Conservation (phyloP, 2,888 invertebrate genomes). For the Heteromurus nitidus region DNA sequence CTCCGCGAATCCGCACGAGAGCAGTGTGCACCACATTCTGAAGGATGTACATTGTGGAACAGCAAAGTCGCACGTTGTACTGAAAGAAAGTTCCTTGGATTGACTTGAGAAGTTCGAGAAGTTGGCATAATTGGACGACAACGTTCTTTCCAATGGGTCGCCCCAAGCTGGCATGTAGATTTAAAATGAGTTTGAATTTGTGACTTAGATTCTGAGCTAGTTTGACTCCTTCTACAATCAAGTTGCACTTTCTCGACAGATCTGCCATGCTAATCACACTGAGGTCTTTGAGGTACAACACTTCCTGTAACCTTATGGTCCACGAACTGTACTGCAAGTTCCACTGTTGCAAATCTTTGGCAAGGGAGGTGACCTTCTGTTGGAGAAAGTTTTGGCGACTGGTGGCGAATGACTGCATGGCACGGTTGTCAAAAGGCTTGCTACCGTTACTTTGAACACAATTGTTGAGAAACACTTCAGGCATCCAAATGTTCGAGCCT, state of each 20-base stretch:
- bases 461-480: slow-evolving; percentile 86
- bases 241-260: slow-evolving; percentile 77
- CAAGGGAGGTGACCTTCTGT: slow-evolving; percentile 78
- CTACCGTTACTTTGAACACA: slow-evolving; percentile 75
- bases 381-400: slow-evolving; percentile 77
- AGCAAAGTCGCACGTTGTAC: slow-evolving; percentile 83
- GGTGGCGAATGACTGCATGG: slow-evolving; percentile 76
- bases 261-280: slow-evolving; percentile 78
- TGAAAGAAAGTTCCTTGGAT: slow-evolving; percentile 83
- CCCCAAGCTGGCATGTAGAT: slow-evolving; percentile 83
- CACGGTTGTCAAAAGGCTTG: slow-evolving; percentile 78
- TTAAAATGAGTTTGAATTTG: slow-evolving; percentile 80
- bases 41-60: slow-evolving; percentile 84
- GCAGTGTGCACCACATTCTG: slow-evolving; percentile 88
- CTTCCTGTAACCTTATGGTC: slow-evolving; percentile 80
- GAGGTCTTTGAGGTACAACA: slow-evolving; percentile 76
- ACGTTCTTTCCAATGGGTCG: slow-evolving; percentile 87
- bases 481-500: slow-evolving; percentile 90
- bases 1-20: slow-evolving; percentile 76
- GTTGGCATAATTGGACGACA: slow-evolving; percentile 85
- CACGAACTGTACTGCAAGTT: slow-evolving; percentile 79
- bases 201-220: slow-evolving; percentile 82
- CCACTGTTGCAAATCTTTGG: slow-evolving; percentile 80
- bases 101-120: slow-evolving; percentile 87
- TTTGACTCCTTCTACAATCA: slow-evolving; percentile 83